Evolutionary conservation across 2,888 invertebrate species (phyloP), one percentile per base, ranked within the genome.

Genomic region (Ochlodes sylvanus): DNA sequence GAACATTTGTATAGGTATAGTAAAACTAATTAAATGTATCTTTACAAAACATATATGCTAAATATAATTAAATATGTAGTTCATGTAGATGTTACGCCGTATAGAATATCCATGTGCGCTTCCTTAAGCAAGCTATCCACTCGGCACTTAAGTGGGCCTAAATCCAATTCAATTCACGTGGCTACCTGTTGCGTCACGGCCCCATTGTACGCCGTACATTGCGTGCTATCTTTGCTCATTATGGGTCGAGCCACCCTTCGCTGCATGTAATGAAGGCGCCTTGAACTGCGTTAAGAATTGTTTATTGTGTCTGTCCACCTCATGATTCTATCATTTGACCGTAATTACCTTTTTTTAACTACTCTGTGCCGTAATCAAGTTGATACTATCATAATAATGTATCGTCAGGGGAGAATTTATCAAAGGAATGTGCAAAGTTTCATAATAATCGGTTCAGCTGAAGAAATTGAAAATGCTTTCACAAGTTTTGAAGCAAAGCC

Each of bases 181-280:
- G 62, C 71, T 72, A 77, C 71, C 70, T 76, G 75, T 76, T 74
- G 73, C 70, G 63, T 61, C 62, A 63, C 50, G 27, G 32, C 69
- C 69, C 71, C 62, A 69, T 63, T 71, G 72, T 71, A 38, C 65
- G 58, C 10, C 19, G 73, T 77, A 73, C 77, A 79, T 76, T 73
- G 76, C 75, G 57, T 72, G 71, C 72, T 79, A 79, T 81, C 76
- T 76, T 55, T 60, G 32, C 75, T 76, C 81, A 74, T 81, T 79
- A 78, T 57, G 14, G 54, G 41, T 19, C 63, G 60, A 63, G 63
- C 66, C 50, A 63, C 69, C 69, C 63, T 34, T 38, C 34, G 55
- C 55, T 56, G 27, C 27, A 42, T 7, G 62, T 68, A 65, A 70
- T 70, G 57, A 55, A 52, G 58, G 34, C 42, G 57, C 47, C 63